Conservation (phyloP, 2,888 invertebrate species). For the Dicyrtoma fusca region DNA sequence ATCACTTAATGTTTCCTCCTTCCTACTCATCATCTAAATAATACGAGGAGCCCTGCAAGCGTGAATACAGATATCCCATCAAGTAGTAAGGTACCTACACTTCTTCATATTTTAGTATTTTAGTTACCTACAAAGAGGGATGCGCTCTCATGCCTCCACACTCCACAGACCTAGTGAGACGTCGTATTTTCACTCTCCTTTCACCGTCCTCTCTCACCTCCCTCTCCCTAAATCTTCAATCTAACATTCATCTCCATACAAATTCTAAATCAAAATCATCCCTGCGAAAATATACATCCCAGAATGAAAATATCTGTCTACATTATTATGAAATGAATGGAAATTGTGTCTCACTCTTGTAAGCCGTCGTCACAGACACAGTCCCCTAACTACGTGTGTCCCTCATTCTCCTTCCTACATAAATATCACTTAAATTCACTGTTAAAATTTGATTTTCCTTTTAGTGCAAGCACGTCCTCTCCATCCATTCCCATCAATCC, state of each 20-base stretch:
- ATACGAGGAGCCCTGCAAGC: neutral
- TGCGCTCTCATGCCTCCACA: too few species aligned
- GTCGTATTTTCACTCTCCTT: neutral
- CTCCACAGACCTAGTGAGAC: too few species aligned
- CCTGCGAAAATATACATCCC: neutral
- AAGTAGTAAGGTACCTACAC: too few species aligned
- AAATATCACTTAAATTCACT: constrained; percentile 32
- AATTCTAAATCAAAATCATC: neutral
- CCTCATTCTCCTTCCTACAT: constrained; percentile 14
- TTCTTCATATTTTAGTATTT: constrained; percentile 1
- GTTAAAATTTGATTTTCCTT: constrained; percentile 32
- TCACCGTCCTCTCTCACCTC: neutral
- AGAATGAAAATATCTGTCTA: neutral
- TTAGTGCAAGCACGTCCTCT: constrained; percentile 9
- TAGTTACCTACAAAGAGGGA: neutral
- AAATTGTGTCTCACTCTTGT: neutral
- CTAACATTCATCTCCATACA: neutral
- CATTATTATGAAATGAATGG: too few species aligned
- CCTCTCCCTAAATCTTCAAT: neutral
- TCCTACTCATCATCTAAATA: constrained; percentile 6
- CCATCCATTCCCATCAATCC: too few species aligned
- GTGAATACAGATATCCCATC: constrained; percentile 23
- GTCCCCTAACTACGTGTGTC: too few species aligned
- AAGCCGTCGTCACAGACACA: neutral
- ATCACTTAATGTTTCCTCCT: constrained; percentile 29